phyloP scores from a whole-genome alignment of 2,797 vertebrate genomes.

The Aphelocoma californica region DNA sequence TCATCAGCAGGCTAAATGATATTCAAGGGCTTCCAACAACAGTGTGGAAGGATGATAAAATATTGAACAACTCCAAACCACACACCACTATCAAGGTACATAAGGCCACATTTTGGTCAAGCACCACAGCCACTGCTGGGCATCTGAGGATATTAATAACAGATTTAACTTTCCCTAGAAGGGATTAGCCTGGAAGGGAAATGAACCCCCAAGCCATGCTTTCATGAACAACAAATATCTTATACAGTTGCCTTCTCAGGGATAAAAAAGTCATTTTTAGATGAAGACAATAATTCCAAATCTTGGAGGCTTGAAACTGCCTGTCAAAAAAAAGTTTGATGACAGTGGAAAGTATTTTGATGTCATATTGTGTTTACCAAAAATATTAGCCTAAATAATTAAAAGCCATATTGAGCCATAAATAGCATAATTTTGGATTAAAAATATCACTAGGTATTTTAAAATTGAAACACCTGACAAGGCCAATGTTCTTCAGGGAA shows the following conservation, averaged over 20 bases:
- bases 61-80: background rate
- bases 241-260: background rate
- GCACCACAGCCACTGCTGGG: background rate
- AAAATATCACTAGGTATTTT: background rate
- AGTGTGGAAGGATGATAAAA: background rate
- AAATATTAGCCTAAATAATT: background rate
- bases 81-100: background rate
- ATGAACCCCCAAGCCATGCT: background rate
- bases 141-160: background rate
- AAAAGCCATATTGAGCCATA: background rate
- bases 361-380: background rate
- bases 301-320: background rate
- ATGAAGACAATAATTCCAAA: background rate
- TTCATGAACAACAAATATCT: background rate
- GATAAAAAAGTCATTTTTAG: background rate
- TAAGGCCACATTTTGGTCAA: background rate
- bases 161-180: background rate
- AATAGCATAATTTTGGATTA: background rate
- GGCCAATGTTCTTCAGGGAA: background rate
- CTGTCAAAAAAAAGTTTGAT: background rate
- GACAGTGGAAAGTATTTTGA: background rate
- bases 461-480: background rate
- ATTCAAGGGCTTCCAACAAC: background rate
- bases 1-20: accelerated
- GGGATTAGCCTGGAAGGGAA: background rate